Percentiles rank a stretch among this genome's conserved stretches.
phyloP scores from a whole-genome alignment of 1,140 invertebrate genomes.

The Radopholus similis region DNA sequence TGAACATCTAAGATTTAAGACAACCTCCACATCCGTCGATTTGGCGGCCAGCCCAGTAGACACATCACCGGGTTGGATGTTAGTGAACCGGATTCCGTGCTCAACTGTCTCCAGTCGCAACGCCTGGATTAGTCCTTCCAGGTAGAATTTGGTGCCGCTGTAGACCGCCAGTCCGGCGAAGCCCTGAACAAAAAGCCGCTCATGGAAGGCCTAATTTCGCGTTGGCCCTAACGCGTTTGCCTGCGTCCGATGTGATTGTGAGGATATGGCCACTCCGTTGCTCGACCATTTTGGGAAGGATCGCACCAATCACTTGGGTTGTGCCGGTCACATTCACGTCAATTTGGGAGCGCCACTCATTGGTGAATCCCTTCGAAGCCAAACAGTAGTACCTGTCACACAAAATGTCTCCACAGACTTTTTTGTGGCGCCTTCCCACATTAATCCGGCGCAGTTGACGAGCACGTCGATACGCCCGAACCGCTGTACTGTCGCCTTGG shows the following conservation, averaged over 20 bases:
- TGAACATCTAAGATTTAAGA: not conserved
- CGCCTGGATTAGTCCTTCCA: conserved; percentile 63
- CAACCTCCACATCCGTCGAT: conserved; percentile 62
- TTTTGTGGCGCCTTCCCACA: too few relatives aligned
- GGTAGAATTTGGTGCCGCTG: conserved; percentile 63
- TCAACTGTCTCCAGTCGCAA: conserved; percentile 61
- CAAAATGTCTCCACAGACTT: too few relatives aligned
- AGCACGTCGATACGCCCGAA: conserved; percentile 63
- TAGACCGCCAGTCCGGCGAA: conserved; percentile 64
- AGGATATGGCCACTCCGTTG: conserved; percentile 62
- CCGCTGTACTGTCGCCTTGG: conserved; percentile 16
- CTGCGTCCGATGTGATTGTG: conserved; percentile 64
- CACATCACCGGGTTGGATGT: conserved; percentile 64
- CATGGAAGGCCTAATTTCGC: not conserved
- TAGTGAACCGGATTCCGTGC: conserved; percentile 61
- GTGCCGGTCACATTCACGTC: conserved; percentile 63
- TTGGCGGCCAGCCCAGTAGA: conserved; percentile 59
- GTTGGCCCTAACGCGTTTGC: conserved; percentile 57
- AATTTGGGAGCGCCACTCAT: conserved; percentile 62
- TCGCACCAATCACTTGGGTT: conserved; percentile 62
- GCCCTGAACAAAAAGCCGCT: conserved; percentile 50
- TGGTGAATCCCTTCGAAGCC: not conserved
- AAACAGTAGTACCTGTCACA: too few relatives aligned
- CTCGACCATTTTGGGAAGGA: conserved; percentile 62
- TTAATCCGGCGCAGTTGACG: conserved; percentile 63